Conservation (phyloP, 2,797 vertebrate genomes). For the Bovichtus diacanthus region DNA sequence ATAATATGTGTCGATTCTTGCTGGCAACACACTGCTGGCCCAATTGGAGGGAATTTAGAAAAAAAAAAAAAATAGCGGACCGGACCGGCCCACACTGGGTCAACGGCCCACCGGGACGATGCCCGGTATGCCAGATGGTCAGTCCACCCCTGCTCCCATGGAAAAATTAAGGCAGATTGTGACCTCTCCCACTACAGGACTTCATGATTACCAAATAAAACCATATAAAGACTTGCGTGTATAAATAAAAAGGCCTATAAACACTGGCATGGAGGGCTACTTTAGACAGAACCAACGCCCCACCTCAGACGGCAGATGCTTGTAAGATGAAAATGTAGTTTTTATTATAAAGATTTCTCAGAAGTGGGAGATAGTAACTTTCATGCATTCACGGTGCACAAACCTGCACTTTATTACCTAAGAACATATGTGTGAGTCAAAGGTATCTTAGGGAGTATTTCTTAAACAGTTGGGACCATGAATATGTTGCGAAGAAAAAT, state of each 20-base stretch:
- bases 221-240: conserved; percentile 73
- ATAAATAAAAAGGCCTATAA: conserved; percentile 74
- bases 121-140: no score
- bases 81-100: no score
- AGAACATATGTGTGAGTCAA: background rate
- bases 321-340: conserved; percentile 63
- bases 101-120: no score
- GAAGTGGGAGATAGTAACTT: background rate
- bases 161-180: conserved; percentile 36
- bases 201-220: conserved; percentile 46
- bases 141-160: no score
- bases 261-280: conserved; percentile 65
- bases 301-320: conserved; percentile 38
- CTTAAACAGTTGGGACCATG: background rate
- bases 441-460: background rate
- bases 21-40: no score
- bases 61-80: no score
- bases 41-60: no score
- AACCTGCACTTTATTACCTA: background rate
- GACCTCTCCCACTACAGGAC: conserved; percentile 35
- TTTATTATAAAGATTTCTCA: conserved; percentile 47
- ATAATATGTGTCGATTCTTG: no score
- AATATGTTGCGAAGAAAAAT: background rate
- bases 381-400: background rate
- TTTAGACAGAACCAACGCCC: conserved; percentile 71